These are phyloP conservation scores for Pseudorhombus dupliciocellatus DNA, from an alignment of 2,113 vertebrate species.

Conservation along the genomic window DNA sequence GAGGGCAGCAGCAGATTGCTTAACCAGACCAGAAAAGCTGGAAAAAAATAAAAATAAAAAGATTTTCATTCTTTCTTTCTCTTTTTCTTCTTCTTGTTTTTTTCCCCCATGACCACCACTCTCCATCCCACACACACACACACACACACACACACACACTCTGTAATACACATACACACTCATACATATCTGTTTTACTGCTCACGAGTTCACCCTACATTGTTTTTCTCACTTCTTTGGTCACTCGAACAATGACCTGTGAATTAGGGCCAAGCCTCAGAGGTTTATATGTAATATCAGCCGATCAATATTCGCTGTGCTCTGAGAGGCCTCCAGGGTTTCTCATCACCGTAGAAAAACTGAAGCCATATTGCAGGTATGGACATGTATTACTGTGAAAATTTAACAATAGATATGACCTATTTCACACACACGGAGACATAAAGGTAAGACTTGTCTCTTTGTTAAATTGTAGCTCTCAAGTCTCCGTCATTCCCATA, in stretches of 20 bases:
- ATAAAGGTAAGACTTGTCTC: conserved; percentile 1
- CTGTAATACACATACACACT: background rate
- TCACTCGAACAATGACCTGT: conserved; percentile 45
- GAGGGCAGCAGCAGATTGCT: conserved; percentile 75
- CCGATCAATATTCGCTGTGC: conserved; percentile 34
- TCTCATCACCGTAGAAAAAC: conserved; percentile 38
- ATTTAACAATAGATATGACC: conserved; percentile 30
- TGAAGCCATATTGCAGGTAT: background rate
- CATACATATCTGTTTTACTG: conserved; percentile 12
- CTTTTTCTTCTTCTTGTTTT: conserved; percentile 42
- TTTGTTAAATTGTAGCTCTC: background rate
- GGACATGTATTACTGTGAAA: conserved; percentile 21
- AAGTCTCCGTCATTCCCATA: background rate
- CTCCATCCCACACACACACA: background rate
- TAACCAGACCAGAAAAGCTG: conserved; percentile 75
- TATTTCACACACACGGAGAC: background rate
- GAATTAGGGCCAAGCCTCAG: conserved; percentile 45
- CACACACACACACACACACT: background rate
- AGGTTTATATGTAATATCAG: conserved; percentile 58
- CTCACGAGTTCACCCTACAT: conserved; percentile 24
- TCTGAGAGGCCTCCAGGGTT: conserved; percentile 16
- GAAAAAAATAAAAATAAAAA: conserved; percentile 49
- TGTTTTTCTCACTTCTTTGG: conserved; percentile 39
- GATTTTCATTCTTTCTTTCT: conserved; percentile 51
- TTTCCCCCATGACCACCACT: conserved; percentile 31